These are phyloP conservation scores for Anguilla marmorata DNA, from an alignment of 2,797 vertebrate species.

Conservation along the genomic window DNA sequence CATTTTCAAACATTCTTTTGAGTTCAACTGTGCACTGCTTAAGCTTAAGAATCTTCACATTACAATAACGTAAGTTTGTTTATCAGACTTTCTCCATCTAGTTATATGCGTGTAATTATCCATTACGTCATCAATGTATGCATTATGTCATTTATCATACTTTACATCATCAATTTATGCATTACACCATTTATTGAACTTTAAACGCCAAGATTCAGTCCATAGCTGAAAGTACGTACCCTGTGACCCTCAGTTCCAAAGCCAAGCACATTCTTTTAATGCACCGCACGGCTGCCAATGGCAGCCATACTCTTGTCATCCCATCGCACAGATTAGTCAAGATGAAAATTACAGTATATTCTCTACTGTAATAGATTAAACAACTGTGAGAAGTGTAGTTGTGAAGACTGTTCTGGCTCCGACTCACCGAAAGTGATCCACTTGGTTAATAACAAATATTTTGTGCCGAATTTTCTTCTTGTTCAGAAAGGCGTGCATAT, in stretches of 20 bases:
- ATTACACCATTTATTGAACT: neutral
- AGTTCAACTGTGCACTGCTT: neutral
- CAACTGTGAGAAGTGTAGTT: neutral
- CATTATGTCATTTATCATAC: neutral
- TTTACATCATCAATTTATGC: no score
- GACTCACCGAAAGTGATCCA: slow-evolving; percentile 90
- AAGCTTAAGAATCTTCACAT: no score
- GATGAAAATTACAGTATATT: neutral
- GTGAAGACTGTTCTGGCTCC: neutral
- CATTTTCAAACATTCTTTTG: neutral
- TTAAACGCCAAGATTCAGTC: neutral
- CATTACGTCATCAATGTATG: neutral
- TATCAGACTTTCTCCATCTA: neutral
- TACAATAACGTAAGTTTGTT: no score
- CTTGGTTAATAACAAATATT: slow-evolving; percentile 92
- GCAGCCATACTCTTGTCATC: neutral
- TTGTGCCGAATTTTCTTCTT: slow-evolving; percentile 88
- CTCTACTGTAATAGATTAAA: neutral
- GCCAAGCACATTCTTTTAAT: neutral
- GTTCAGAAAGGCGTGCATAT: slow-evolving; percentile 89
- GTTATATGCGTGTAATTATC: neutral
- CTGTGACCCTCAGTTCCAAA: neutral
- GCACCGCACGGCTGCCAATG: neutral
- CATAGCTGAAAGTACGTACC: neutral
- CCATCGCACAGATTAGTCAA: neutral